These are phyloP conservation scores for Chalcosyrphus nemorum DNA, from an alignment of 2,888 invertebrate genomes.

Conservation along the genomic window DNA sequence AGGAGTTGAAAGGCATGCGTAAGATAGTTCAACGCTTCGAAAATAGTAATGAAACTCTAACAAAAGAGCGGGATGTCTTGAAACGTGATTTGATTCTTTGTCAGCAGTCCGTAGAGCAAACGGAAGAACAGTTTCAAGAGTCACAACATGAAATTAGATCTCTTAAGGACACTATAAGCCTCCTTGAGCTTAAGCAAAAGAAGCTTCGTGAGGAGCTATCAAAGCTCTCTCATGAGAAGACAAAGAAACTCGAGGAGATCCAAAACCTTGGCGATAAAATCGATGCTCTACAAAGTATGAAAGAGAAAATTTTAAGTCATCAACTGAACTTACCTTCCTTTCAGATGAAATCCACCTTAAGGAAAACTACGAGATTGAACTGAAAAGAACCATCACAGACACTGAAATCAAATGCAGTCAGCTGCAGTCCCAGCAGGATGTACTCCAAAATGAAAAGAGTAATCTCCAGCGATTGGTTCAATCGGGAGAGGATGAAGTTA, in stretches of 20 bases:
- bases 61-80: constrained; percentile 79
- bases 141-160: constrained; percentile 80
- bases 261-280: constrained; percentile 79
- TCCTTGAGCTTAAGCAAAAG: constrained; percentile 77
- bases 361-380: constrained; percentile 79
- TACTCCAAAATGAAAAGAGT: constrained; percentile 89
- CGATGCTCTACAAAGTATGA: constrained; percentile 78
- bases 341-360: constrained; percentile 80
- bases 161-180: constrained; percentile 77
- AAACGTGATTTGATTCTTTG: constrained; percentile 78
- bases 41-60: constrained; percentile 78
- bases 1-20: constrained; percentile 79
- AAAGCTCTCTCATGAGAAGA: constrained; percentile 78
- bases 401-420: constrained; percentile 78
- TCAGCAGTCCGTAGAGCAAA: constrained; percentile 75
- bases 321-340: neutral
- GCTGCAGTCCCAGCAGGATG: constrained; percentile 87
- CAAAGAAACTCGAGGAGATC: constrained; percentile 79
- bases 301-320: neutral
- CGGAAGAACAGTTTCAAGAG: constrained; percentile 76
- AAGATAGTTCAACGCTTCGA: constrained; percentile 79
- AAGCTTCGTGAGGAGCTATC: constrained; percentile 77
- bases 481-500: constrained; percentile 86
- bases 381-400: constrained; percentile 79
- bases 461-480: constrained; percentile 88